phyloP scores from a whole-genome alignment of 1,140 invertebrate species.

The Dolichoris vasculosae region DNA sequence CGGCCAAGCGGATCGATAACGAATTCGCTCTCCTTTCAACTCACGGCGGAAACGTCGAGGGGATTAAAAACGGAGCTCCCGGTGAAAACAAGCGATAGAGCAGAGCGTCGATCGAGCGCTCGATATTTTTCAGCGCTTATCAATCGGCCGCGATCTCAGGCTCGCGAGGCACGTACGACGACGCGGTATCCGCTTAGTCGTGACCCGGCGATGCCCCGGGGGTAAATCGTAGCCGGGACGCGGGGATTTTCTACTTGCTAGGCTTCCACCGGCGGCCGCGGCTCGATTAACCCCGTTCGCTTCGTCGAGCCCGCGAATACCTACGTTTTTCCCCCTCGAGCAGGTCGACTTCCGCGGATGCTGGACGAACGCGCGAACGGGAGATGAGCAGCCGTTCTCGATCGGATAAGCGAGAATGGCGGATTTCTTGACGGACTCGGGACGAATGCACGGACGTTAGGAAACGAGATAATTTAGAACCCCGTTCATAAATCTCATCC shows the following conservation, averaged over 20 bases:
- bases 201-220: not conserved
- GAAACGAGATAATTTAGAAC: conserved; percentile 51
- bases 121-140: not conserved
- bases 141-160: not conserved
- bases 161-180: not conserved
- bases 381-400: not conserved
- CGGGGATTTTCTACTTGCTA: conserved; percentile 39
- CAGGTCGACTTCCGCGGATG: not conserved
- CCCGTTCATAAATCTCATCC: conserved; percentile 42
- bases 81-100: not conserved
- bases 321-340: not conserved
- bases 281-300: conserved; percentile 26
- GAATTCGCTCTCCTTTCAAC: not conserved
- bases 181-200: conserved; percentile 38
- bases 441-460: conserved; percentile 16
- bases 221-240: conserved; percentile 10
- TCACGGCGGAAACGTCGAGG: not conserved
- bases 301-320: not conserved
- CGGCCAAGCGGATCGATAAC: not conserved
- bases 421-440: not conserved
- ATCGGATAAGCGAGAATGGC: not conserved
- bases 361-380: not conserved
- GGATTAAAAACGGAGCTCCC: not conserved
- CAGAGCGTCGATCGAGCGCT: not conserved
- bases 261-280: conserved; percentile 17